A percentile compares a stretch with the other conserved stretches of the same genome.
phyloP scores from a whole-genome alignment of 2,797 vertebrate genomes.

The Silurus aristotelis region DNA sequence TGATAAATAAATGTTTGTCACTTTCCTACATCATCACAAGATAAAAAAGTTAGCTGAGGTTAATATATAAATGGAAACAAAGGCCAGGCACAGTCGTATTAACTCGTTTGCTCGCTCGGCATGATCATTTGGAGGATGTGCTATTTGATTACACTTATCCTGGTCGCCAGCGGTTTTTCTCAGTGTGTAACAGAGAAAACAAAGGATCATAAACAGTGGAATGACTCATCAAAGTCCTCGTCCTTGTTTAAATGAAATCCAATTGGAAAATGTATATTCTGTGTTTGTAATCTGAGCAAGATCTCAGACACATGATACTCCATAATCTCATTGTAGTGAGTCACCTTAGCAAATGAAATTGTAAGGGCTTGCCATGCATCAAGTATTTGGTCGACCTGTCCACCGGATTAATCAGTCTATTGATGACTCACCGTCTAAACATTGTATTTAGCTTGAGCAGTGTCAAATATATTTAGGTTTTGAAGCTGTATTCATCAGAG shows the following conservation, averaged over 20 bases:
- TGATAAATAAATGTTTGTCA: too few species aligned
- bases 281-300: neutral
- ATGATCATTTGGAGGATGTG: neutral
- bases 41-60: neutral
- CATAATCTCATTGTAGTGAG: constrained; percentile 33
- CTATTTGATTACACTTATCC: constrained; percentile 1
- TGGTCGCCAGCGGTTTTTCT: neutral
- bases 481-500: neutral
- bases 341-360: constrained; percentile 36
- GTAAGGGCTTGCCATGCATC: neutral
- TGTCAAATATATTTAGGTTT: neutral
- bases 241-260: neutral
- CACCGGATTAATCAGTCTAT: constrained; percentile 38
- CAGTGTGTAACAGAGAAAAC: neutral
- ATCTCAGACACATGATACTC: neutral
- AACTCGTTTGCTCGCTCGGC: neutral
- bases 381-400: neutral
- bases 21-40: neutral
- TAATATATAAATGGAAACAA: neutral
- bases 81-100: constrained; percentile 17
- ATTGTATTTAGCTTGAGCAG: neutral
- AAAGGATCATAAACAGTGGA: neutral
- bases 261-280: neutral
- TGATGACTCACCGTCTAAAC: neutral
- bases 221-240: neutral